Evolutionary conservation across 2,113 vertebrate genomes (phyloP).

Genomic region (Brienomyrus brachyistius): DNA sequence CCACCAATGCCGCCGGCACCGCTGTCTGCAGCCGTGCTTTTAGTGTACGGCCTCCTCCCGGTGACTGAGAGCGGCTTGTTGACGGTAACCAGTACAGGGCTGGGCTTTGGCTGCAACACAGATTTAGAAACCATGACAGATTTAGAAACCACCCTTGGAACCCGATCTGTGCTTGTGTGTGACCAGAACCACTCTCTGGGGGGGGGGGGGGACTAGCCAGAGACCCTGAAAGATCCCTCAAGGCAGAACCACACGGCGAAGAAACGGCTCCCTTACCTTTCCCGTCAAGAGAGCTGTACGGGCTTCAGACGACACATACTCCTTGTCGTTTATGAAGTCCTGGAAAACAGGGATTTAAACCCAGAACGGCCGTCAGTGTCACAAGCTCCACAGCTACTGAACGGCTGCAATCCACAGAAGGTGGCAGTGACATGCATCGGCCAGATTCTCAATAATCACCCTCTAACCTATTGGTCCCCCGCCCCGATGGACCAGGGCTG

Average conservation of each 20-base stretch:
- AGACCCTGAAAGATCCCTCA: background rate
- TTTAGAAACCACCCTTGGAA: background rate
- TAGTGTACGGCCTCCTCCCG: constrained; percentile 79
- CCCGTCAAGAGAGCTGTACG: constrained; percentile 85
- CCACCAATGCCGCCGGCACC: constrained; percentile 68
- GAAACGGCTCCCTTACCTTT: constrained; percentile 67
- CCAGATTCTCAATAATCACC: background rate
- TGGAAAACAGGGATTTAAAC: constrained; percentile 36
- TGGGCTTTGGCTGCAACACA: constrained; percentile 73
- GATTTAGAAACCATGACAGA: too few species aligned
- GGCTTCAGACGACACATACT: constrained; percentile 83
- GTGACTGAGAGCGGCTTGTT: constrained; percentile 91
- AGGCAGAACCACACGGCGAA: background rate
- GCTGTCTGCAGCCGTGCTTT: constrained; percentile 71
- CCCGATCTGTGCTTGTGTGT: background rate
- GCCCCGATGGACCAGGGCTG: background rate
- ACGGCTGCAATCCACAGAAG: background rate
- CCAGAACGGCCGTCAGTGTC: background rate
- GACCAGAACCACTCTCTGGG: background rate
- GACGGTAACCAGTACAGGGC: constrained; percentile 82
- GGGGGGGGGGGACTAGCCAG: background rate
- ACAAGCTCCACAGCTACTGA: background rate
- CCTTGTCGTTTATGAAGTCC: constrained; percentile 93
- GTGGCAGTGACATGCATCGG: background rate
- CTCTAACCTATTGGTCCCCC: background rate